Conservation (phyloP, 2,113 vertebrate species). For the Halichoerus grypus region DNA sequence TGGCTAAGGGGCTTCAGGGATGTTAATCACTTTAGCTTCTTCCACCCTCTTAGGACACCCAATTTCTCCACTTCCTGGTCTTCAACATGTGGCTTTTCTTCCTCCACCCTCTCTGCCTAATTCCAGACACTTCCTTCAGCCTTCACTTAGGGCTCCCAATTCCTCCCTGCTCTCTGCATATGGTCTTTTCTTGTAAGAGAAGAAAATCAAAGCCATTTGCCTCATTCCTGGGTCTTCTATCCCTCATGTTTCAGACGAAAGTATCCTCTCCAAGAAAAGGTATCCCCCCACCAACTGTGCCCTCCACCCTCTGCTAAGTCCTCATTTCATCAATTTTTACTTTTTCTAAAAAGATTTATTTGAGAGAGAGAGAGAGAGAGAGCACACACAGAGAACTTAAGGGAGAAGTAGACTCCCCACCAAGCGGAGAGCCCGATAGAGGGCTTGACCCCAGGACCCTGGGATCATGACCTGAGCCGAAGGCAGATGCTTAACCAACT, state of each 20-base stretch:
- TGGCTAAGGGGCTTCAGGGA: background rate
- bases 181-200: background rate
- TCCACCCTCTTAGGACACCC: background rate
- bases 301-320: background rate
- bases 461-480: background rate
- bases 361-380: background rate
- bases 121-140: background rate
- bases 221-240: background rate
- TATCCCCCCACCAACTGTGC: background rate
- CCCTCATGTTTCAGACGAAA: background rate
- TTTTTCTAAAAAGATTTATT: background rate
- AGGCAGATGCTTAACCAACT: background rate
- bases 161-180: background rate
- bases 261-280: background rate
- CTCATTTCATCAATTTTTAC: background rate
- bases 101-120: background rate
- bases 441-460: background rate
- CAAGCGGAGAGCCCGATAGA: fast-evolving
- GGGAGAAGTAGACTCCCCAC: background rate
- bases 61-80: background rate
- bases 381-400: background rate
- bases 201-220: background rate
- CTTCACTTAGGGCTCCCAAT: background rate
- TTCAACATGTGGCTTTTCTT: background rate
- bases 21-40: background rate